Base-by-base conservation (phyloP, 2,888 invertebrate genomes). In the Tetranychus piercei region DNA sequence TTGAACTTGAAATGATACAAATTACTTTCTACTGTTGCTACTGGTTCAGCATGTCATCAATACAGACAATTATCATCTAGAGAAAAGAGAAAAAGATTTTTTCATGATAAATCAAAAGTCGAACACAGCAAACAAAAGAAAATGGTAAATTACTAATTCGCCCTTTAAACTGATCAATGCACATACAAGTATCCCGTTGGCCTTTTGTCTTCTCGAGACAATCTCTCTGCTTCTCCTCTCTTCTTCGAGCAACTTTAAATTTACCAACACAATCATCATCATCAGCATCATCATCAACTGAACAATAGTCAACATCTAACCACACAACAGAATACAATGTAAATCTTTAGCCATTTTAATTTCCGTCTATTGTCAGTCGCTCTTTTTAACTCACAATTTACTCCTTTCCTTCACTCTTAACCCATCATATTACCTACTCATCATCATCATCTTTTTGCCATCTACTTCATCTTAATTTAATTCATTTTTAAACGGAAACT, bases 401-500 rank as follows among this genome's bases (percentile, higher is more conserved):
- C 55, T 55, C 55, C 55, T 55, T 55, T 55, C 9, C 55, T 15
- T 55, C 9, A 9, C 55, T 45, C 45, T 45, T 55, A 9, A 55
- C 9, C 55, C 55, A 55, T 55, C 55, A 55, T 15, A 15, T 15
- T 55, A 15, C 55, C 9, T 55, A 9, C 55, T 55, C 55, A 55
- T 55, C 55, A 55, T 55, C 55, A 11, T 45, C 45, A 15, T 15
- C 15, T 5, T 15, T 9, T 45, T 45, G 45, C 15, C 3, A 15
- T 55, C 6, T 7, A 15, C 55, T 15, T 15, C 9, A 15, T 55
- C 15, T 55, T 55, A 9, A 55, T 55, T 55, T 55, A 55, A 55
- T 55, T 55, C 55, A 55, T 55, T 55, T 55, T 55, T 55, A 55
- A 55, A 55, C 55, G 55, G 55, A 55, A 55, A 55, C 55, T 55